Percentiles rank a stretch among this genome's conserved stretches.
Evolutionary conservation across 2,113 vertebrate species (phyloP).

Genomic region (Elephas maximus): DNA sequence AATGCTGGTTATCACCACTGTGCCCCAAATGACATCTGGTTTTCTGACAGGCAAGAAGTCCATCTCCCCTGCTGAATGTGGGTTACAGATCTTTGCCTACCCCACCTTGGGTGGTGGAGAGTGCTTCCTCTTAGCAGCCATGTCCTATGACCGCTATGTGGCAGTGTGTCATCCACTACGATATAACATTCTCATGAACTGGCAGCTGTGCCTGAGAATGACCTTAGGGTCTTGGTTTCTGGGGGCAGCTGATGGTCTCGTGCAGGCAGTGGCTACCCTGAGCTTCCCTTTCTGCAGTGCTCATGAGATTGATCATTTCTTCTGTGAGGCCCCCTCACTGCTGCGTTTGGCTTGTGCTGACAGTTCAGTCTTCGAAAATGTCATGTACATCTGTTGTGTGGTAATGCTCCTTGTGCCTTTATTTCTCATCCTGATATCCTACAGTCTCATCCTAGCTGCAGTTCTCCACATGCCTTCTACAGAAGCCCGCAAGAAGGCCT

Average conservation of each 20-base stretch:
- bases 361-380: neutral
- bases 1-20: neutral
- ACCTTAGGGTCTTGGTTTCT: neutral
- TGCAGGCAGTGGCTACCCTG: neutral
- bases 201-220: neutral
- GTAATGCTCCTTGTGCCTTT: neutral
- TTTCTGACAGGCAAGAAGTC: neutral
- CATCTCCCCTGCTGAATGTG: neutral
- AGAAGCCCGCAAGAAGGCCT: neutral
- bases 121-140: constrained; percentile 48
- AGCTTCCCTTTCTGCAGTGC: neutral
- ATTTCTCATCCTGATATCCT: neutral
- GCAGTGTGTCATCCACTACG: neutral
- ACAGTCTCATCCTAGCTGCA: neutral
- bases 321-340: neutral
- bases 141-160: constrained; percentile 55
- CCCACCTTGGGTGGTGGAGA: neutral
- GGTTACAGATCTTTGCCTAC: neutral
- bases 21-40: neutral
- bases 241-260: neutral
- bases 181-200: neutral
- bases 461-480: neutral
- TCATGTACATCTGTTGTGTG: constrained; percentile 17
- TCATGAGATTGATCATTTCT: neutral
- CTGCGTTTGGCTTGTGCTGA: neutral